Percentiles rank a stretch among this genome's conserved stretches.
Evolutionary conservation across 2,888 invertebrate genomes (phyloP).

Genomic region (Trichogramma evanescens): DNA sequence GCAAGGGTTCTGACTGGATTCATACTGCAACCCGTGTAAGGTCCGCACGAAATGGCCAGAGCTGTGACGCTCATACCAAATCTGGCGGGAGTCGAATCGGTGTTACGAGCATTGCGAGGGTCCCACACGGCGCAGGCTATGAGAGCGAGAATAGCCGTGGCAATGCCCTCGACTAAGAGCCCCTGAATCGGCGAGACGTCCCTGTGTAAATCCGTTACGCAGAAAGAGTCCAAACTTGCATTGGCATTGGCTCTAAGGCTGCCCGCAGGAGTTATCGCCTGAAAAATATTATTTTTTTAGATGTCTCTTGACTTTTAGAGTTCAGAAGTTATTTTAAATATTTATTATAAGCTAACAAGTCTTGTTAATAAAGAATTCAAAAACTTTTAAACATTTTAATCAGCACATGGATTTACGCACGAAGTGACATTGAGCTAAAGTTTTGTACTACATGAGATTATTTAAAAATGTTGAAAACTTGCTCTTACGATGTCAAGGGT

Average conservation of each 20-base stretch:
- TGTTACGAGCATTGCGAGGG: conserved; percentile 39
- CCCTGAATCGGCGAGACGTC: conserved; percentile 37
- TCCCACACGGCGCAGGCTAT: conserved; percentile 46
- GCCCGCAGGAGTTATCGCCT: conserved; percentile 39
- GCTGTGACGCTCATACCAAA: conserved; percentile 45
- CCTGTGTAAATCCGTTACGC: conserved; percentile 37
- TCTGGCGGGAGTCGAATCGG: conserved; percentile 43
- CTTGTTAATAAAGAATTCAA: too few relatives aligned
- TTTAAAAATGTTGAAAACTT: too few relatives aligned
- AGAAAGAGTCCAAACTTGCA: conserved; percentile 27
- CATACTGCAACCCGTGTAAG: conserved; percentile 62
- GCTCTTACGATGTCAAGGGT: too few relatives aligned
- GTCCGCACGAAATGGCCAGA: conserved; percentile 43
- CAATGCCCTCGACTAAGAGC: conserved; percentile 41
- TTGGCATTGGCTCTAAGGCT: conserved; percentile 21
- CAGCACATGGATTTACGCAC: too few relatives aligned
- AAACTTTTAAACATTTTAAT: too few relatives aligned
- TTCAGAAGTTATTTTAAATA: too few relatives aligned
- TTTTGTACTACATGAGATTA: too few relatives aligned
- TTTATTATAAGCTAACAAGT: too few relatives aligned
- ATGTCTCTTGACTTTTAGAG: too few relatives aligned
- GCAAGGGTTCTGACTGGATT: conserved; percentile 57
- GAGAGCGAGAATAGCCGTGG: conserved; percentile 43
- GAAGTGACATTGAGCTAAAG: too few relatives aligned
- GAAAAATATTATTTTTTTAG: background rate